phyloP scores from a whole-genome alignment of 1,140 invertebrate species.

The Solenopsis fugax region DNA sequence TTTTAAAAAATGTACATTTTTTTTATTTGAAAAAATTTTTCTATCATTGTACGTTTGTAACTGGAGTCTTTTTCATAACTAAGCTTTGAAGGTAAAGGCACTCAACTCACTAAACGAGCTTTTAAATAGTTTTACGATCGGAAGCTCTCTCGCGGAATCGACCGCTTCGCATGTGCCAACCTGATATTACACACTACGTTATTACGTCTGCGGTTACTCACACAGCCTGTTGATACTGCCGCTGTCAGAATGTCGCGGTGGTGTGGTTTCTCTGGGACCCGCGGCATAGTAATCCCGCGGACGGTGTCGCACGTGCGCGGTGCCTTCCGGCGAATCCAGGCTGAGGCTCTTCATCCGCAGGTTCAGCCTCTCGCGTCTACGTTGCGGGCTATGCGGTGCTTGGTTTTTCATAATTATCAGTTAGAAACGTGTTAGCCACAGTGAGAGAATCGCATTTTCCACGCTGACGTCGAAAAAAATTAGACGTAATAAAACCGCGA shows the following conservation, averaged over 20 bases:
- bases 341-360: slow-evolving; percentile 99
- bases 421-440: slow-evolving; percentile 69
- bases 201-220: slow-evolving; percentile 75
- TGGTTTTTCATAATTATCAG: slow-evolving; percentile 80
- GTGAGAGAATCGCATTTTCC: slow-evolving; percentile 63
- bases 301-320: slow-evolving; percentile 93
- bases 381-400: slow-evolving; percentile 97
- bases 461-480: slow-evolving; percentile 75
- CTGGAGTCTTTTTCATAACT: neutral
- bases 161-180: neutral
- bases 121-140: neutral
- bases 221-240: slow-evolving; percentile 88
- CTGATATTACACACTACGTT: neutral
- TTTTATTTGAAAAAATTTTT: too few relatives aligned
- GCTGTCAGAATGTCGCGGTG: slow-evolving; percentile 86
- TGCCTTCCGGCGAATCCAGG: slow-evolving; percentile 97
- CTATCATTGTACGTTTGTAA: neutral
- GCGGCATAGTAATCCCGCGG: slow-evolving; percentile 87
- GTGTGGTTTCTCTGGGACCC: slow-evolving; percentile 86
- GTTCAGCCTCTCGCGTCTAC: slow-evolving; percentile 96
- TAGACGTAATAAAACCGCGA: neutral
- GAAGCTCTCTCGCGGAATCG: neutral
- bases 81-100: neutral
- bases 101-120: neutral
- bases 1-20: too few relatives aligned